Evolutionary conservation across 1,140 invertebrate species (phyloP).

Genomic region (Amphibalanus amphitrite): DNA sequence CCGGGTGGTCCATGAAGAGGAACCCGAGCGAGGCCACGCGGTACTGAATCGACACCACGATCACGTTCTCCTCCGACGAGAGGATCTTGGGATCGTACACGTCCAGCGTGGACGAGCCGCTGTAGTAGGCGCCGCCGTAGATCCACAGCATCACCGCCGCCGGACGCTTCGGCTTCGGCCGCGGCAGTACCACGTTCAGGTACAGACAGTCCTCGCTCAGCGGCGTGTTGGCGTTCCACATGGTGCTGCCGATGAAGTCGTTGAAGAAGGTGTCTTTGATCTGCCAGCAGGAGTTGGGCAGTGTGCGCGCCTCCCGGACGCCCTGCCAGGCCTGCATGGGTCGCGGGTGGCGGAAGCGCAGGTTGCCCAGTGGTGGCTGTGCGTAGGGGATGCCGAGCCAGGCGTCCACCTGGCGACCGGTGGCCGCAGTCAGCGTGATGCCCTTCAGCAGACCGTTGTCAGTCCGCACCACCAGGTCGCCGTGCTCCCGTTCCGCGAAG

Average conservation of each 20-base stretch:
- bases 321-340: conserved; percentile 62
- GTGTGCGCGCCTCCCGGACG: conserved; percentile 52
- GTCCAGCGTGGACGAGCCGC: conserved; percentile 77
- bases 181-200: conserved; percentile 68
- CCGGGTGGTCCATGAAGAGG: conserved; percentile 70
- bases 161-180: conserved; percentile 32
- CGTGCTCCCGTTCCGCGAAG: not conserved
- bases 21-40: conserved; percentile 82
- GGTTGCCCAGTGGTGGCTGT: conserved; percentile 66
- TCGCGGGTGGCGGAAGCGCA: conserved; percentile 73
- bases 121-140: conserved; percentile 91
- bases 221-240: conserved; percentile 93
- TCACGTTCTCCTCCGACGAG: conserved; percentile 80
- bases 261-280: conserved; percentile 76
- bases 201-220: conserved; percentile 93
- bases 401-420: conserved; percentile 58
- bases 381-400: conserved; percentile 87
- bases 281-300: conserved; percentile 80
- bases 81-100: conserved; percentile 78
- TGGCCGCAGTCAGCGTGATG: conserved; percentile 50
- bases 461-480: conserved; percentile 48
- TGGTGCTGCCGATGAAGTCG: conserved; percentile 75
- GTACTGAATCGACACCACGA: conserved; percentile 90
- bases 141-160: conserved; percentile 94
- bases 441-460: conserved; percentile 60